Base-by-base conservation (phyloP, 2,797 vertebrate species). In the Danio aesculapii region DNA sequence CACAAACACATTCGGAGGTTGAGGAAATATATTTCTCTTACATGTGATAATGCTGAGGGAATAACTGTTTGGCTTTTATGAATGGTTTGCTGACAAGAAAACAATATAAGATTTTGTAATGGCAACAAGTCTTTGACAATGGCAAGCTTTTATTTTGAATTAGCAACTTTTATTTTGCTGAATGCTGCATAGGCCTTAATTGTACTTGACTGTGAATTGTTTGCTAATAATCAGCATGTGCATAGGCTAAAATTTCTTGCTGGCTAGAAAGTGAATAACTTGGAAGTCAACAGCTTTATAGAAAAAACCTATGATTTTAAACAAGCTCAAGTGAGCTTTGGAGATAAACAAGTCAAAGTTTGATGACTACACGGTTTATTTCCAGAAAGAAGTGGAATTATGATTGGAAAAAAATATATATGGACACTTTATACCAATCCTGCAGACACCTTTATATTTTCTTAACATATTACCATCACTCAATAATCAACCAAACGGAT, bases 141-240 rank as follows among this genome's bases (percentile, higher is more conserved):
- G n/a, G 9, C 6, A 6, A 43, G 6, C 30, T 55, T 64, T 61
- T 76, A 64, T 44, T 64, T 44, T 66, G 6, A 52, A 44, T 6
- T 1, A n/a, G 4, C 46, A 17, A 30, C 19, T 77, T 67, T 67
- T 67, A 77, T 57, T 77, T 47, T 57, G 63, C 10, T 58, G 11
- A 14, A 39, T 8, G 49, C 8, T 70, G 44, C 7, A 11, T 49
- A 43, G 7, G 9, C 30, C 58, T 8, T 73, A 12, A 74, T 17
- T 62, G 10, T 49, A 62, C 44, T 4, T 47, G 41, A 44, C 44
- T 75, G n/a, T 63, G n/a, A 6, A 43, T 52, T 52, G 19, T 61
- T 49, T 74, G 44, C 49, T 64, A 19, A 63, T 44, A 12, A 16
- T 30, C 16, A 30, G 19, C 46, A 16, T 8, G 10, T 14, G 44